Evolutionary conservation across 2,797 vertebrate genomes (phyloP).

Genomic region (Mastacembelus armatus): DNA sequence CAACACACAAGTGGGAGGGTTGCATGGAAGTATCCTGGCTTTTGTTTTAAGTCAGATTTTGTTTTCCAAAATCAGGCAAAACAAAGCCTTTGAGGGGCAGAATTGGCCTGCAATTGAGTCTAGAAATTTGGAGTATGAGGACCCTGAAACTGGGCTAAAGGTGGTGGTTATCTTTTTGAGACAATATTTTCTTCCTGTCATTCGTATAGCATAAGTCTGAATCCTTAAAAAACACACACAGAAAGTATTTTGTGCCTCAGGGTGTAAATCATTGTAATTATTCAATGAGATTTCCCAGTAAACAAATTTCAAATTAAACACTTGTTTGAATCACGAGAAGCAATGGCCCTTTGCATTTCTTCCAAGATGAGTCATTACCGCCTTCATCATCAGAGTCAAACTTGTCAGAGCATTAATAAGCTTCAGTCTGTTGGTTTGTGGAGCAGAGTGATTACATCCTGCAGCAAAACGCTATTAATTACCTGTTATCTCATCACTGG

Average conservation of each 20-base stretch:
- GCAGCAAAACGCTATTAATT: slow-evolving; percentile 79
- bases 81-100: too few relatives aligned
- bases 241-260: slow-evolving; percentile 9
- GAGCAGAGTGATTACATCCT: slow-evolving; percentile 71
- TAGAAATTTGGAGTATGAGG: too few relatives aligned
- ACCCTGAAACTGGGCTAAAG: too few relatives aligned
- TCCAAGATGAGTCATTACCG: slow-evolving; percentile 42
- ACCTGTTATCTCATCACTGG: slow-evolving; percentile 72
- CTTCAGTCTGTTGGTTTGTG: slow-evolving; percentile 48
- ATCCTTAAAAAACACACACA: background rate
- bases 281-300: slow-evolving; percentile 22
- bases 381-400: slow-evolving; percentile 49
- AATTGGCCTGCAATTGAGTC: too few relatives aligned
- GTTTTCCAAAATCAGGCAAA: too few relatives aligned
- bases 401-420: slow-evolving; percentile 59
- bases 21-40: too few relatives aligned
- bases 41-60: too few relatives aligned
- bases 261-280: slow-evolving; percentile 14
- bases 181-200: background rate
- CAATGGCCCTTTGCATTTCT: slow-evolving; percentile 24
- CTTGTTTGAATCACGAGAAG: slow-evolving; percentile 30
- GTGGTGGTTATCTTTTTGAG: slow-evolving; percentile 2
- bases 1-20: too few relatives aligned
- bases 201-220: background rate
- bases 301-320: slow-evolving; percentile 49